Base-by-base conservation (phyloP, 37 sponge, comb jelly and placozoan species). In the Amphimedon queenslandica region DNA sequence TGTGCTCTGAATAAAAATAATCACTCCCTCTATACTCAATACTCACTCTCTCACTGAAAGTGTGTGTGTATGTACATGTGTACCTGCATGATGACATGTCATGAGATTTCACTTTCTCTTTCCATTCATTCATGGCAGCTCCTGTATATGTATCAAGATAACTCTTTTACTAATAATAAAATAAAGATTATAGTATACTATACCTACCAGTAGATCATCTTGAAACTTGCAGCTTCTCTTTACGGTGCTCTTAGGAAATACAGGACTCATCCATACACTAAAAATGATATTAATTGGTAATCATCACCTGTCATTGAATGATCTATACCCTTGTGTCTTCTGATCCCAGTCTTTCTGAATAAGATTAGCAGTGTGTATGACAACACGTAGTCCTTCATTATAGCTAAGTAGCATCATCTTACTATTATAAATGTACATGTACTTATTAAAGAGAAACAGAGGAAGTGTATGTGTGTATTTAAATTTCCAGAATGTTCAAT, bases 351-450 rank as follows among this genome's bases (percentile, higher is more conserved):
- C 97, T 34, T 60, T 55, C 28, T 69, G 71, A 60, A 93, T 77
- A 57, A 96, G 88, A 53, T 96, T 96, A 38, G 97, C 97, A 61
- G 97, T 96, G 60, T 93, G 93, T 35, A 96, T 74, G 29, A 96
- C 88, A 13, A 96, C 91, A 27, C 97, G 76, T 64, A 96, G 32
- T 3, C 97, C 97, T 20, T 70, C 67, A 35, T 77, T 64, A 70
- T 90, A 89, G 36, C 40, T 40, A 39, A 96, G 77, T 30, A 96
- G 25, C 88, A 96, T 89, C 97, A 96, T 93, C 74, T 96, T 96
- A 60, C 90, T 89, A 71, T 53, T 64, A 37, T 84, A 80, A 35
- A 70, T 78, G 21, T 84, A 78, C 35, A 58, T 77, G n/a, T n/a
- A n/a, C n/a, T n/a, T n/a, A n/a, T n/a, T n/a, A n/a, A 16, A 72